Conservation (phyloP, 2,797 vertebrate species). For the Triplophysa yarkandensis region DNA sequence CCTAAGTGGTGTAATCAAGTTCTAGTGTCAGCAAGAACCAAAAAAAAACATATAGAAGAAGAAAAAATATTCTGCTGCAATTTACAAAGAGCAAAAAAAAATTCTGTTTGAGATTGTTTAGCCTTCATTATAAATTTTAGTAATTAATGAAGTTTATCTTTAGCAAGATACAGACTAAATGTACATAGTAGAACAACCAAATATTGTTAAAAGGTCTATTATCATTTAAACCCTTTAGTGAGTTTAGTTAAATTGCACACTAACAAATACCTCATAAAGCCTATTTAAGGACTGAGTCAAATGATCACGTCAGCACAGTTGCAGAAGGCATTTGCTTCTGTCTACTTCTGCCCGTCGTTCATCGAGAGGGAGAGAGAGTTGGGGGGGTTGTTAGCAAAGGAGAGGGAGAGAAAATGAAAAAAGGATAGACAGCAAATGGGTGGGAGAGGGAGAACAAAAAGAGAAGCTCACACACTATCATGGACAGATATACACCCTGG, state of each 20-base stretch:
- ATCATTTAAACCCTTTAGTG: neutral
- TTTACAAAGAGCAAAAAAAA: neutral
- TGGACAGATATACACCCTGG: constrained; percentile 56
- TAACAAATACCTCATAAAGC: constrained; percentile 31
- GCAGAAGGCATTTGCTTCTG: constrained; percentile 52
- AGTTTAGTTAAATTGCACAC: constrained; percentile 22
- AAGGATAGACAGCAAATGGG: constrained; percentile 45
- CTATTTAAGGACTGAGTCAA: constrained; percentile 50
- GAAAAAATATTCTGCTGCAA: neutral
- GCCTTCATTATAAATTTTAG: neutral
- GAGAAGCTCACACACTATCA: constrained; percentile 42
- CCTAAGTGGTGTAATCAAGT: constrained; percentile 13
- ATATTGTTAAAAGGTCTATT: neutral
- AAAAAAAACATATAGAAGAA: too few species aligned
- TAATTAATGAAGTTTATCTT: constrained; percentile 14
- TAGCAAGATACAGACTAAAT: constrained; percentile 19
- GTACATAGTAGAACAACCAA: constrained; percentile 6
- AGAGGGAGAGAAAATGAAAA: constrained; percentile 39
- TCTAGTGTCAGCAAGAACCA: constrained; percentile 21
- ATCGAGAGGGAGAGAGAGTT: constrained; percentile 42
- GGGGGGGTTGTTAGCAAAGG: constrained; percentile 35
- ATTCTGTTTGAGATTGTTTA: neutral
- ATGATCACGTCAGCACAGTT: constrained; percentile 54
- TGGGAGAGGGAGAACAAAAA: constrained; percentile 41
- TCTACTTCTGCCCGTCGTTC: constrained; percentile 52